Evolutionary conservation across 2,888 invertebrate genomes (phyloP), one percentile per base, ranked within the genome.

Genomic region (Lymantria dispar): DNA sequence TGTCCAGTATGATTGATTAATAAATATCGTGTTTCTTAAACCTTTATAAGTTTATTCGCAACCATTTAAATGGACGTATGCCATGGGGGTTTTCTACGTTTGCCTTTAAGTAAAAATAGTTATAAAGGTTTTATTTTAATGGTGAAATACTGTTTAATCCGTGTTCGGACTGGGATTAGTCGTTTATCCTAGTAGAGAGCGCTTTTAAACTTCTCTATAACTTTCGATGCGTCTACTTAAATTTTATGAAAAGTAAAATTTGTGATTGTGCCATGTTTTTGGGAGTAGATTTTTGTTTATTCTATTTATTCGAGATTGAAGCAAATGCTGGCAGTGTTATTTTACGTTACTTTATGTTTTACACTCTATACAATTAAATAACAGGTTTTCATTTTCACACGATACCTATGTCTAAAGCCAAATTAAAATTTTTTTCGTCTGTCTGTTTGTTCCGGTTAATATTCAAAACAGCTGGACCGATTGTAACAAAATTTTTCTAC

Each of bases 1-100:
- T 76, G 76, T 74, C 62, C 56, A 43, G 36, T 45, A 64, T 85
- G 87, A 87, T 85, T 83, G 85, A 87, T 85, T 78, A 68, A 52
- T 55, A 50, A 54, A 65, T 80, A 79, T 72, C 80, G 78, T 80
- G 77, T 73, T 48, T 47, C 48, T 48, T 43, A 14, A 15, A 41
- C 41, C 43, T 14, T n/a, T 33, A 12, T 12, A 11, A 38, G n/a
- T 38, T 12, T 22, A 38, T 11, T 11, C 7, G 36, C 10, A 11
- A 36, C 36, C 41, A 49, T 50, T 55, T 57, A 22, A 22, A 22
- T 2, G 2, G 22, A 22, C 22, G 22, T 22, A 22, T 22, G 5
- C 22, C 22, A 22, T 22, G 5, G 5, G 22, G 22, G 5, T 53
- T 36, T 14, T n/a, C n/a, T 29, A 9, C 29, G 46, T 54, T 52